Evolutionary conservation across 1,140 invertebrate genomes (phyloP), one percentile per base, ranked within the genome.

Genomic region (Drosophila bocqueti): DNA sequence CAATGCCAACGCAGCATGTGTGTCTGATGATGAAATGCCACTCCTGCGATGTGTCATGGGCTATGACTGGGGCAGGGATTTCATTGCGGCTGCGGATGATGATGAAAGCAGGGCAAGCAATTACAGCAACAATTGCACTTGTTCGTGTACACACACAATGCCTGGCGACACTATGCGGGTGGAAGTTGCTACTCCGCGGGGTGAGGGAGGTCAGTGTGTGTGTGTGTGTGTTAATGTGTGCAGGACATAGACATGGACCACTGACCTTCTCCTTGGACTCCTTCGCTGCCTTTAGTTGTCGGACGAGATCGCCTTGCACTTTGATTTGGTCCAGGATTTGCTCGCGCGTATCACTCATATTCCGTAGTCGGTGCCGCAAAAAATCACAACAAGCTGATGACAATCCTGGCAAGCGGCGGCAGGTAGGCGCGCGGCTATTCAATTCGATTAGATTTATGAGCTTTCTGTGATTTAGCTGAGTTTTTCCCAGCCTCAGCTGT

Each of bases 211-310:
- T 11, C 49, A 11, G 49, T 50, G 26, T 15, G 47, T 43, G 26
- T 26, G 26, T 26, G 26, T 26, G 26, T 26, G 26, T 26, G 24
- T 24, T 24, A 24, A n/a, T n/a, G 38, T 18, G 42, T 66, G 46
- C 21, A 26, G 47, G 52, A 59, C 18, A 34, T 46, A 49, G 36
- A 47, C 26, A 29, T 42, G 46, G 43, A 29, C 26, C 64, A 83
- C 84, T 94, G 93, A 96, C 96, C 95, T 95, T 95, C 76, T 95
- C 94, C 93, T 94, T 95, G 38, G 95, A 95, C 91, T 96, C 96
- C 93, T 97, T 97, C 15, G 95, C 94, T 74, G 95, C 94, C 94
- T 98, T 98, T 64, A 98, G 93, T 93, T 96, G 96, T 91, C 97
- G 93, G 11, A 98, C 97, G 74, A 97, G 82, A 93, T 97, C 96